A percentile compares a stretch with the other conserved stretches of the same genome.
Evolutionary conservation across 2,797 vertebrate genomes (phyloP).

Genomic region (Nothura maculosa): DNA sequence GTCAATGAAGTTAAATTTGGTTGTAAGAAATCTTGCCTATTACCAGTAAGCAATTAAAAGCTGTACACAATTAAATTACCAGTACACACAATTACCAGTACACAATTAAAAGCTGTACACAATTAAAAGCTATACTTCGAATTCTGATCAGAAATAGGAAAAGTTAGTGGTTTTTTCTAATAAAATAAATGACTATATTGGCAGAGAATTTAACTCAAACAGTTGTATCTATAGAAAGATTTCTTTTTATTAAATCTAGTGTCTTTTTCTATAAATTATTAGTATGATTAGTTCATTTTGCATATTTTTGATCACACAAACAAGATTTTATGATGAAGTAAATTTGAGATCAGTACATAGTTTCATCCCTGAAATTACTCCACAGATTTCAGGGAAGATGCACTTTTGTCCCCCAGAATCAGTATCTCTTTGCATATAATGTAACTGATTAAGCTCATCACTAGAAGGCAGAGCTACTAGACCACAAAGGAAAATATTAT

Average conservation of each 20-base stretch:
- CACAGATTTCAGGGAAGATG: not conserved
- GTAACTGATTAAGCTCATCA: conserved; percentile 53
- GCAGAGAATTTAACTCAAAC: not conserved
- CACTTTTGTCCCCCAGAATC: conserved; percentile 53
- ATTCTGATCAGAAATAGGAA: not conserved
- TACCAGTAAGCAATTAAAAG: not conserved
- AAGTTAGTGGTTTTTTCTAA: conserved; percentile 3
- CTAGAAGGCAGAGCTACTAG: not conserved
- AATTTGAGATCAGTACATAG: conserved; percentile 30
- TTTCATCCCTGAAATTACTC: not conserved
- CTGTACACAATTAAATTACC: no score
- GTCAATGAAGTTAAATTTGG: not conserved
- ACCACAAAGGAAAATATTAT: not conserved
- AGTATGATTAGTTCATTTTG: conserved; percentile 1
- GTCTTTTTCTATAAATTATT: not conserved
- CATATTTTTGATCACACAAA: not conserved
- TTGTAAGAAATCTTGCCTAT: not conserved
- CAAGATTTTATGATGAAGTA: conserved; percentile 5
- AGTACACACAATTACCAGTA: not conserved
- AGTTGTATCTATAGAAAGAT: not conserved
- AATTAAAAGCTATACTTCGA: conserved; percentile 15
- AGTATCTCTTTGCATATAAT: conserved; percentile 36
- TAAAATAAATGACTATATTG: not conserved
- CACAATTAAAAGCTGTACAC: not conserved
- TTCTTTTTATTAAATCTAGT: not conserved